Conservation (phyloP, 2,888 invertebrate genomes). For the Diadegma fenestrale region DNA sequence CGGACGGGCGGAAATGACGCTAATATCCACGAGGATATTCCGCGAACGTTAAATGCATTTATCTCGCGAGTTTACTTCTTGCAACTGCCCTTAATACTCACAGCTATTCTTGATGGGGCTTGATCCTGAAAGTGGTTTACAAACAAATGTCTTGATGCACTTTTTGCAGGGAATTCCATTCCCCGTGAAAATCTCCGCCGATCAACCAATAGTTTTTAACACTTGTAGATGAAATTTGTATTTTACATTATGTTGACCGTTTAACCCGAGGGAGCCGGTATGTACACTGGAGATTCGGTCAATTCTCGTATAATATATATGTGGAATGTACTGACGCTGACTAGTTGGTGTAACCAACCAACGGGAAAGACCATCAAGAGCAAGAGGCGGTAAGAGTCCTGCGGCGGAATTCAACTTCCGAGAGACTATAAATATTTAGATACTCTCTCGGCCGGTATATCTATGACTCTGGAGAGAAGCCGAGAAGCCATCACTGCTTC, state of each 20-base stretch:
- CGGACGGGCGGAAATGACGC: neutral
- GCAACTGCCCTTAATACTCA: neutral
- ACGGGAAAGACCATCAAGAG: constrained; percentile 19
- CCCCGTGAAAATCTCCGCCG: neutral
- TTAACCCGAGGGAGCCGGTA: neutral
- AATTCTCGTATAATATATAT: neutral
- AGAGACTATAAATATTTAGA: constrained; percentile 70
- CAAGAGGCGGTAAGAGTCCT: constrained; percentile 33
- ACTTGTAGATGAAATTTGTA: neutral
- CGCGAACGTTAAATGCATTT: neutral
- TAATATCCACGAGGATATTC: neutral
- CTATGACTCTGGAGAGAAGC: neutral
- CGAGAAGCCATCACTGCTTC: neutral
- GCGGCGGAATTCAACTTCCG: constrained; percentile 66
- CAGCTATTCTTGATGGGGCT: neutral
- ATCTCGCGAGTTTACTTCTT: neutral
- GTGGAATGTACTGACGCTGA: neutral
- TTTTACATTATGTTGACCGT: neutral
- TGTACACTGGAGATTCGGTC: neutral
- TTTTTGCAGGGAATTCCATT: neutral
- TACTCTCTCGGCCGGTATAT: constrained; percentile 19
- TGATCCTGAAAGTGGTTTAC: neutral
- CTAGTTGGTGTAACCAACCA: constrained; percentile 15
- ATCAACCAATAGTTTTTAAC: neutral
- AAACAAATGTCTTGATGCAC: neutral